These are phyloP conservation scores for Strigamia transsilvanica DNA, from an alignment of 2,888 invertebrate species.

Conservation along the genomic window DNA sequence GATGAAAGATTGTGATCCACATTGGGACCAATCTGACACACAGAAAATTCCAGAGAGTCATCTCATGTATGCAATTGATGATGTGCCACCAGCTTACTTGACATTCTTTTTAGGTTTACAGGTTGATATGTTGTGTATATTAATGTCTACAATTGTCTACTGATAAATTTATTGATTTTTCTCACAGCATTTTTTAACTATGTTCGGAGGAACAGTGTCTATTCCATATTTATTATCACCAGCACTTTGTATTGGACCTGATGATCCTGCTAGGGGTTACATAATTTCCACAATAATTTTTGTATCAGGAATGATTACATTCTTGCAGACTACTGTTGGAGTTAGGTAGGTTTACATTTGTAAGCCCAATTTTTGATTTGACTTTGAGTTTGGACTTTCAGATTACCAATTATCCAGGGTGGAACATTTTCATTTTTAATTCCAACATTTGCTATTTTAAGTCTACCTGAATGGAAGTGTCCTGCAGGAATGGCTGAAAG, in stretches of 20 bases:
- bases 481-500: constrained; percentile 65
- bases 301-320: constrained; percentile 80
- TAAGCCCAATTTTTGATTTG: no score
- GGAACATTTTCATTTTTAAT: constrained; percentile 83
- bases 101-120: constrained; percentile 63
- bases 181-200: constrained; percentile 59
- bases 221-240: constrained; percentile 59
- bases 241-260: constrained; percentile 65
- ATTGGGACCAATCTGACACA: neutral
- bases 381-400: constrained; percentile 53
- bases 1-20: neutral
- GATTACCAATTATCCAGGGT: constrained; percentile 65
- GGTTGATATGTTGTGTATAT: constrained; percentile 58
- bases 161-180: neutral
- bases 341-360: constrained; percentile 66
- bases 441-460: constrained; percentile 78
- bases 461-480: constrained; percentile 76
- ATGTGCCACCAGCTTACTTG: constrained; percentile 63
- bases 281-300: constrained; percentile 85
- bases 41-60: neutral
- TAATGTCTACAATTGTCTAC: neutral
- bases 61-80: constrained; percentile 61
- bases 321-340: constrained; percentile 77
- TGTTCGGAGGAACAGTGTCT: constrained; percentile 59
- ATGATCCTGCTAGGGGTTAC: constrained; percentile 77